Percentiles rank a stretch among this genome's conserved stretches.
phyloP scores from a whole-genome alignment of 2,888 invertebrate species.

The Periphyllus acericola region DNA sequence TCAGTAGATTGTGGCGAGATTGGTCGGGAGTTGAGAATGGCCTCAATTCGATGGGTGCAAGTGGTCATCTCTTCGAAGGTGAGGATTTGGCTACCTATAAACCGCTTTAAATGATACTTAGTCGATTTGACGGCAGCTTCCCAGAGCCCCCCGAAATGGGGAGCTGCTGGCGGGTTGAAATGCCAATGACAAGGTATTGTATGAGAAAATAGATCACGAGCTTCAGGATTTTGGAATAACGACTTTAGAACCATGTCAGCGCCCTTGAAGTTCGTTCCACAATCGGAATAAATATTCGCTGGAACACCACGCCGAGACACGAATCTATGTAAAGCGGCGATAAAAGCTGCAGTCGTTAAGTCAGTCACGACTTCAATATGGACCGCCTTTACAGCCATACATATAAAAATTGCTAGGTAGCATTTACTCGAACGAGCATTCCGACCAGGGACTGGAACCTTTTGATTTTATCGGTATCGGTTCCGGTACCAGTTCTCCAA shows the following conservation, averaged over 20 bases:
- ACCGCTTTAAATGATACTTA: constrained; percentile 15
- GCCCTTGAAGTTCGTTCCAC: background rate
- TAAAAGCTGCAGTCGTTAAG: background rate
- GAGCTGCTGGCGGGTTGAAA: background rate
- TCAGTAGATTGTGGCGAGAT: background rate
- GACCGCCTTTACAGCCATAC: too few relatives aligned
- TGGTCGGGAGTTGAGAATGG: background rate
- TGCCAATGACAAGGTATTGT: background rate
- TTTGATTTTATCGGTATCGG: too few relatives aligned
- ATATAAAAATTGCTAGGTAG: background rate
- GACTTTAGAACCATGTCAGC: background rate
- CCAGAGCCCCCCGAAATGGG: constrained; percentile 41
- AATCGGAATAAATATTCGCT: background rate
- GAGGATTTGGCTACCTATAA: constrained; percentile 11
- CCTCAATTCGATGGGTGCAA: background rate
- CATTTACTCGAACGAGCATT: background rate
- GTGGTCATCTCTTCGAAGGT: constrained; percentile 31
- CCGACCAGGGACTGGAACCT: too few relatives aligned
- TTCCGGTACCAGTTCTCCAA: too few relatives aligned
- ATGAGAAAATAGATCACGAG: background rate
- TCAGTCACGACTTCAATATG: background rate
- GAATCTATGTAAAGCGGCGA: background rate
- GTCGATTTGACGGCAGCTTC: background rate
- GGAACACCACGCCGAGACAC: background rate
- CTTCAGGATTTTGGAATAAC: background rate